Evolutionary conservation across 2,797 vertebrate genomes (phyloP).

Genomic region (Nyctalus aviator): DNA sequence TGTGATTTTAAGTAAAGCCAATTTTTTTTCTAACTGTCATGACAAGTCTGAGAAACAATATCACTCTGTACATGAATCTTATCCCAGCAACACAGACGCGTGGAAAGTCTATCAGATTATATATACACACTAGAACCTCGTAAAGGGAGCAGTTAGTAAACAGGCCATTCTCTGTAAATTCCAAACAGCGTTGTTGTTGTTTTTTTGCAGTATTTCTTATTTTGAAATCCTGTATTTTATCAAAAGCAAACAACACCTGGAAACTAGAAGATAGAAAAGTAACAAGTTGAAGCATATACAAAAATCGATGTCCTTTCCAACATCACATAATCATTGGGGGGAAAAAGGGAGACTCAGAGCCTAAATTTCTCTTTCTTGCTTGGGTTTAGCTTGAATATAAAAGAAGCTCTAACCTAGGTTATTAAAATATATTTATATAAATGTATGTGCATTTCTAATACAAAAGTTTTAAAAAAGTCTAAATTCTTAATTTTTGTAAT

Average conservation of each 20-base stretch:
- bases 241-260: constrained; percentile 33
- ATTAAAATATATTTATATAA: constrained; percentile 89
- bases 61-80: neutral
- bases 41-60: neutral
- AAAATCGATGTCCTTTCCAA: constrained; percentile 62
- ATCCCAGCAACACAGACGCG: neutral
- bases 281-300: constrained; percentile 47
- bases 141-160: constrained; percentile 63
- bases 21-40: neutral
- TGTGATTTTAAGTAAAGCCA: constrained; percentile 33
- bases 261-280: constrained; percentile 36
- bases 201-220: constrained; percentile 68
- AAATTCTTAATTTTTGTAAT: constrained; percentile 72
- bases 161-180: constrained; percentile 60
- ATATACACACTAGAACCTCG: constrained; percentile 55
- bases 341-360: constrained; percentile 46
- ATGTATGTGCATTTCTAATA: constrained; percentile 84
- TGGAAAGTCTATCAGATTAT: constrained; percentile 71
- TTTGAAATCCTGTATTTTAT: constrained; percentile 37
- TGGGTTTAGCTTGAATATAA: constrained; percentile 85
- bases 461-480: constrained; percentile 86
- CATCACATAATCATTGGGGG: neutral
- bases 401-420: constrained; percentile 87
- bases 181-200: constrained; percentile 39
- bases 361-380: constrained; percentile 65